Conservation (phyloP, 2,113 vertebrate genomes). For the Lagopus muta region DNA sequence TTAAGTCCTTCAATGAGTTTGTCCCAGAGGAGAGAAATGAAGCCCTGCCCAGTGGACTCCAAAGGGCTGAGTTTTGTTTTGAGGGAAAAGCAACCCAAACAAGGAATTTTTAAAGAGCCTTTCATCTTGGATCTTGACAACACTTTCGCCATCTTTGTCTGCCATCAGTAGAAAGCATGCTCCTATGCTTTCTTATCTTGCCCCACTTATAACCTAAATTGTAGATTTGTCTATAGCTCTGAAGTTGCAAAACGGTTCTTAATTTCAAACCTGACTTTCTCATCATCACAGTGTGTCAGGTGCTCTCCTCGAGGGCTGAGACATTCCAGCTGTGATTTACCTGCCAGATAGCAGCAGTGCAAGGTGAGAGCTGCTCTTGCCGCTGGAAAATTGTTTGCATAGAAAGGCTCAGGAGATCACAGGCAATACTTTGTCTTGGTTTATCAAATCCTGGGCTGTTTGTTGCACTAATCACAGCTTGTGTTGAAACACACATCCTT, state of each 20-base stretch:
- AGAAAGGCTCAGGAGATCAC: accelerated
- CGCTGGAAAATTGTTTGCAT: background rate
- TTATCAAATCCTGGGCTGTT: background rate
- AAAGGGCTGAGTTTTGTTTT: background rate
- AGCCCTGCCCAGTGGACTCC: background rate
- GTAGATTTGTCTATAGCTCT: background rate
- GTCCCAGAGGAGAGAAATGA: background rate
- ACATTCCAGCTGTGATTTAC: background rate
- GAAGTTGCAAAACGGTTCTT: background rate
- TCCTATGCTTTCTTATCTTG: background rate
- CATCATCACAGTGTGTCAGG: background rate
- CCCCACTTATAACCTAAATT: background rate
- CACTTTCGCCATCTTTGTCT: background rate
- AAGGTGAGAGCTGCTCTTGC: background rate
- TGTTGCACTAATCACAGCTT: accelerated
- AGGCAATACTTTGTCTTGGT: background rate
- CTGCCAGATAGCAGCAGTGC: background rate
- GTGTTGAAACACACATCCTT: background rate
- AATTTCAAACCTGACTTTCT: background rate
- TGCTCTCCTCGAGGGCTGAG: background rate
- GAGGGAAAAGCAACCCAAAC: background rate
- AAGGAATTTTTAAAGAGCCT: background rate
- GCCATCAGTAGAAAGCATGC: background rate
- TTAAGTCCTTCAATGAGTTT: background rate
- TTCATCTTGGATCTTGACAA: background rate